Base-by-base conservation (phyloP, 2,797 vertebrate species). In the Moxostoma hubbsi region DNA sequence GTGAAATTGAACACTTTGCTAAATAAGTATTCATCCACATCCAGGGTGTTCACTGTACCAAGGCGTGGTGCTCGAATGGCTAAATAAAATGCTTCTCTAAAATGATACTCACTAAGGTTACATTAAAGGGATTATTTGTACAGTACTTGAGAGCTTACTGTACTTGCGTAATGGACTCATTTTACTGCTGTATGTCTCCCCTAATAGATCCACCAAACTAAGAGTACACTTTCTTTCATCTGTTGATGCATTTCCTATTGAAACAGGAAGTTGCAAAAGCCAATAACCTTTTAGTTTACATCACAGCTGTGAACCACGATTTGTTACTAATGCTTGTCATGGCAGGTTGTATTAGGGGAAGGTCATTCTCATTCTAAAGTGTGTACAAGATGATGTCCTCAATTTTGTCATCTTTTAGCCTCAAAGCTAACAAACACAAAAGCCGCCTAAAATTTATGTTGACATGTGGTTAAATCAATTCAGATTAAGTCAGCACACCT, bases 1-100 rank as follows among this genome's bases (percentile, higher is more conserved):
- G 84, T 86, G 85, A 83, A 88, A 88, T 82, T 81, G 68, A 81
- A 88, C 53, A 74, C 81, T 66, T 16, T 80, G 73, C 82, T 83
- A 84, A 81, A 79, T 84, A 79, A 73, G 81, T 65, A 54, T 73
- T 49, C 74, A 70, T 43, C 73, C 72, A 61, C 73, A 45, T 63
- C 53, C 65, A 82, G 70, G 6, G 85, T 47, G 59, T 66, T 10
- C 57, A 46, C 80, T 55, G 55, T 62, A 59, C 36, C 66, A 5
- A 43, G 36, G 50, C 5, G 59, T 43, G 59, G 65, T 63, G 70
- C 46, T 80, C 64, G 46, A 36, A 67, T 54, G 47, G 55, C 53
- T 74, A 72, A 73, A 81, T 63, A 71, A 63, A 83, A 62, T 80
- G 73, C 51, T 13, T 59, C 49, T 65, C 70, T 50, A 45, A 73